Conservation (phyloP, 2,888 invertebrate genomes). For the Blomia tropicalis region DNA sequence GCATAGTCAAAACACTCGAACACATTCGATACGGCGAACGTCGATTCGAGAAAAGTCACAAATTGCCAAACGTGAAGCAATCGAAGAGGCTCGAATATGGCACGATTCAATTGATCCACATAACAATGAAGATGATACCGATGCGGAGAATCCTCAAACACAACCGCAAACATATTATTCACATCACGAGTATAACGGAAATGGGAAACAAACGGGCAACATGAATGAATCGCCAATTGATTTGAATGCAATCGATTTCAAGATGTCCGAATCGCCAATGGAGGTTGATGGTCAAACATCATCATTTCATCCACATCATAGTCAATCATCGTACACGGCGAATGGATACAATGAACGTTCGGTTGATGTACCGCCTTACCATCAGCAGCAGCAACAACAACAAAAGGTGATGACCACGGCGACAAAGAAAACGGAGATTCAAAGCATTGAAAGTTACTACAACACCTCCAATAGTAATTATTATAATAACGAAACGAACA, state of each 20-base stretch:
- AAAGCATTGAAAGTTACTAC: constrained; percentile 4
- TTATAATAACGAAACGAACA: constrained; percentile 19
- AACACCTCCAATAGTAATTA: constrained; percentile 18
- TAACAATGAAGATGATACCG: constrained; percentile 3
- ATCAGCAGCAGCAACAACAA: neutral
- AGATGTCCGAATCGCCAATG: neutral
- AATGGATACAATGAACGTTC: neutral
- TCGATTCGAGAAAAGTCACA: constrained; percentile 81
- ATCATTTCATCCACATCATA: neutral
- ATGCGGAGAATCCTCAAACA: neutral
- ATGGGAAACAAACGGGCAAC: neutral
- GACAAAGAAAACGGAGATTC: neutral
- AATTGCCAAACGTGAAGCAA: constrained; percentile 81
- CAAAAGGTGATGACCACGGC: constrained; percentile 5
- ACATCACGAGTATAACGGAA: constrained; percentile 9
- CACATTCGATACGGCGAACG: constrained; percentile 79
- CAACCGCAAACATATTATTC: too few relatives aligned
- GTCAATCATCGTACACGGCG: neutral
- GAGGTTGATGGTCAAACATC: neutral
- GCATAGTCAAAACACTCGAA: constrained; percentile 40
- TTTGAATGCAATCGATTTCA: neutral
- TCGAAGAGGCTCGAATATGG: constrained; percentile 69
- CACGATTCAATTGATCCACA: constrained; percentile 38
- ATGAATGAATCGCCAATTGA: constrained; percentile 2
- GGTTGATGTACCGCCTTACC: neutral